Conservation (phyloP, 2,113 vertebrate species). For the Pontoporia blainvillei region DNA sequence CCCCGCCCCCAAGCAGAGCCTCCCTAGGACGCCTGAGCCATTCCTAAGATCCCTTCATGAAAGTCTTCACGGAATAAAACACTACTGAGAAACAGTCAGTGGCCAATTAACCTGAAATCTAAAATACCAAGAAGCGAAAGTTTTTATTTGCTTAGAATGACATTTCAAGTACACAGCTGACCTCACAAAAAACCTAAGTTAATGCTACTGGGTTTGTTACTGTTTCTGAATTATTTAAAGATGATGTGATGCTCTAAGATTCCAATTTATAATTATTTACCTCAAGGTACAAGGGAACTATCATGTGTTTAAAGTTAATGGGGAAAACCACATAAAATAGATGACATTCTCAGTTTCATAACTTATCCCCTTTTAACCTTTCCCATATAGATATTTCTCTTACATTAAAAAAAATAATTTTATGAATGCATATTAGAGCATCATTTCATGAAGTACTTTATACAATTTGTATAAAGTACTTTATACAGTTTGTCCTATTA, state of each 20-base stretch:
- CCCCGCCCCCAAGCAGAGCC: not conserved
- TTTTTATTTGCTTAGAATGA: not conserved
- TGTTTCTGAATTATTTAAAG: conserved; percentile 1
- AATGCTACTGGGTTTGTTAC: not conserved
- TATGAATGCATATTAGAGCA: not conserved
- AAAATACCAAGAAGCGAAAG: not conserved
- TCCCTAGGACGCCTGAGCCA: not conserved
- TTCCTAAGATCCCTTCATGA: not conserved
- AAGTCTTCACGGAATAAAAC: not conserved
- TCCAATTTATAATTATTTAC: conserved; percentile 6
- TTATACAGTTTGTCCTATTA: not conserved
- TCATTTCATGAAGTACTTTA: not conserved
- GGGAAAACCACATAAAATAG: not conserved
- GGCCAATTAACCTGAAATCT: not conserved
- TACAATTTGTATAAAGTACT: not conserved
- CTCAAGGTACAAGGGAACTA: not conserved
- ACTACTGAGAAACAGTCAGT: not conserved
- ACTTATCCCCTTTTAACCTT: not conserved
- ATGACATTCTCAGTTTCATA: not conserved
- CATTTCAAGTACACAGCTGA: not conserved
- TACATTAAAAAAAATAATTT: not conserved
- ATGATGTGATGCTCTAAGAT: not conserved
- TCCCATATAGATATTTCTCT: not conserved
- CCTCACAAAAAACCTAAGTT: not conserved
- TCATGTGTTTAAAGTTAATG: not conserved